Evolutionary conservation across 2,113 vertebrate species (phyloP), one percentile per base, ranked within the genome.

Genomic region (Scomber scombrus): DNA sequence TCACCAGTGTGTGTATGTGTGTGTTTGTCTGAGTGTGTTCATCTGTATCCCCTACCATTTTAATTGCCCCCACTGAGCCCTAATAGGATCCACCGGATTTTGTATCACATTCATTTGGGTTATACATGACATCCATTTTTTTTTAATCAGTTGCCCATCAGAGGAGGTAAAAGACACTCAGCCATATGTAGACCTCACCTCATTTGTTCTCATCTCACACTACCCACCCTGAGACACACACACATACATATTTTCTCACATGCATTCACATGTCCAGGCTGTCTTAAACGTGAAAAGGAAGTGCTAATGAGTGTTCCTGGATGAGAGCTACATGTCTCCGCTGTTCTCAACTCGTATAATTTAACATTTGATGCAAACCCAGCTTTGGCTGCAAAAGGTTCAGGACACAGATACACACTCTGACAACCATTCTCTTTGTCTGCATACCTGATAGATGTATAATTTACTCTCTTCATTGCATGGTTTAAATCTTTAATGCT

Each of bases 11-110:
- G 7, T 34, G 7, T 34, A 9, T 40, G 34, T 7, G 34, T 40
- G 6, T 40, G 34, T 40, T 58, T 88, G 64, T 74, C 16, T 58
- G 77, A 49, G 62, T 56, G 70, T 74, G 64, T 75, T 72, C 52
- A 67, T 80, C 69, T 86, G 79, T 23, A 80, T 80, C 77, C 78
- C 60, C 23, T 40, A 45, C 14, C 19, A 21, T 55, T 85, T 80
- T 86, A 84, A 88, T 88, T 86, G 78, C 75, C 80, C 84, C 78
- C 89, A 67, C 74, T 63, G 85, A 85, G 61, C 9, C 67, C 51
- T 16, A 19, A 45, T n/a, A 47, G 60, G 34, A 55, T 61, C 68
- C 61, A 6, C 16, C 64, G 47, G 61, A 73, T 49, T 49, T 49
- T 31, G 3, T 58, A 43, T 67, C 45, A 8, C 65, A 26, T 40